Evolutionary conservation across 2,888 invertebrate species (phyloP), one percentile per base, ranked within the genome.

Genomic region (Cynaeus angustus): DNA sequence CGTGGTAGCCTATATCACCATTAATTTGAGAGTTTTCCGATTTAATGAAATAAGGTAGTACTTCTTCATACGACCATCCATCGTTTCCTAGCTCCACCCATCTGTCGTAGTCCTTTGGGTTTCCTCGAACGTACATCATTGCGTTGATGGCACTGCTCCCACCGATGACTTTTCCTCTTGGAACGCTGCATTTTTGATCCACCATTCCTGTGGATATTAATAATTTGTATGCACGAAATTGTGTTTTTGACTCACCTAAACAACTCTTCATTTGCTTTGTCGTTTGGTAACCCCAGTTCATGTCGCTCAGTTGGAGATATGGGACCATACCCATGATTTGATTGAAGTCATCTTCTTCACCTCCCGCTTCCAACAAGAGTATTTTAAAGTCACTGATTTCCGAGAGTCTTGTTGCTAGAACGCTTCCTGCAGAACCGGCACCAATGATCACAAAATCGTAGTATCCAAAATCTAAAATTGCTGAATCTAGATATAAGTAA

Each of bases 41-140:
- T 81, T 94, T 94, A 77, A 91, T 91, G 81, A 96, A 96, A 80
- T 96, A 96, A 38, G 91, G 91, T 2, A 96, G 86, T 0, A 93
- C 92, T 59, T 93, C 89, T 1, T 90, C 86, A 83, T 93, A 96
- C 93, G 83, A 94, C 96, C 96, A 96, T 6, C 94, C 95, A 0
- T 91, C 87, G 77, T 96, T 96, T 0, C 96, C 96, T 58, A 70
- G 30, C 46, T 72, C 64, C 75, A 93, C 93, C 96, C 96, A 96
- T 50, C 91, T 88, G 80, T 96, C 94, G 83, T 92, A 96, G 81
- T 96, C 96, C 8, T 58, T 87, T 50, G 88, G 87, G 81, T 88
- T 94, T 3, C 95, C 95, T 70, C 41, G 0, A 2, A 41, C 41
- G 7, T 41, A 41, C 41, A 41, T 41, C 13, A 13, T 13, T 10